A percentile compares a stretch with the other conserved stretches of the same genome.
phyloP scores from a whole-genome alignment of 2,888 invertebrate genomes.

The Thelaira solivaga region DNA sequence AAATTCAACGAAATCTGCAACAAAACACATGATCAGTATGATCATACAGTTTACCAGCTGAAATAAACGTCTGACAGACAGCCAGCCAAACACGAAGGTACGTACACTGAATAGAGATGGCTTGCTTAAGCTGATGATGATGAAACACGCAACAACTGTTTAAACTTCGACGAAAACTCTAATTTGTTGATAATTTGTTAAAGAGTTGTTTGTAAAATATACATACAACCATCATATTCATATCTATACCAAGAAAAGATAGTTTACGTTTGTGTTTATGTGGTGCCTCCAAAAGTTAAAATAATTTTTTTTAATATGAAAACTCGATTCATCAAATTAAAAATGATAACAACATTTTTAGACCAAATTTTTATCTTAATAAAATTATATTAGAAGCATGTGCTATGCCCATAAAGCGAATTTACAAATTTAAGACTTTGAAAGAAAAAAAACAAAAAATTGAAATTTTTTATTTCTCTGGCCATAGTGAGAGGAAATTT shows the following conservation, averaged over 20 bases:
- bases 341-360: background rate
- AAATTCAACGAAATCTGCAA: conserved; percentile 39
- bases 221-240: background rate
- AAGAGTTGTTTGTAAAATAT: conserved; percentile 65
- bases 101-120: background rate
- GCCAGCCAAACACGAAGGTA: background rate
- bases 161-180: conserved; percentile 68
- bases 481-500: no score
- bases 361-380: no score
- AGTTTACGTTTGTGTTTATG: conserved; percentile 47
- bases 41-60: conserved; percentile 24
- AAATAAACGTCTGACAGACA: conserved; percentile 6
- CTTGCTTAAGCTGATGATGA: conserved; percentile 66
- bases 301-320: background rate
- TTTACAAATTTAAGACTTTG: no score
- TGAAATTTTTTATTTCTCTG: background rate
- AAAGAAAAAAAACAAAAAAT: background rate
- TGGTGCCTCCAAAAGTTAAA: background rate
- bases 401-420: no score
- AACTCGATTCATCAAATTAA: background rate
- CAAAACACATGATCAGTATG: no score
- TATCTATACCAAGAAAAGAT: no score
- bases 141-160: conserved; percentile 69
- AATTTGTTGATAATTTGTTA: conserved; percentile 74
- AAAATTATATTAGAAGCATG: no score